Base-by-base conservation (phyloP, 2,888 invertebrate species). In the Tetragonisca angustula region DNA sequence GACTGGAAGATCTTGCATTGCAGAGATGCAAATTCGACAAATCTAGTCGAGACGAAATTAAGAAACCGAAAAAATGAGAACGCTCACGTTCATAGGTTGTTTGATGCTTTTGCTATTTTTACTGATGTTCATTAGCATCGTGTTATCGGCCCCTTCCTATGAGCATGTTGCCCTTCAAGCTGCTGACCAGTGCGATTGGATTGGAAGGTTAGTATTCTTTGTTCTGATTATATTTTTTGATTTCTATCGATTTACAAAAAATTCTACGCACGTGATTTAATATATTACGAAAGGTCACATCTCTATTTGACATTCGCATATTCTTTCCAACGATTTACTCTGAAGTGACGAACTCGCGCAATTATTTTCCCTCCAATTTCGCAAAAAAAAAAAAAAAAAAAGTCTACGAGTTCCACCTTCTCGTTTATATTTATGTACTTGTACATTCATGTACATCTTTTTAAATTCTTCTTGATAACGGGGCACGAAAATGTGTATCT, bases 181-280 rank as follows among this genome's bases (percentile, higher is more conserved):
- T 54, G 94, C 92, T 32, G 94, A 94, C 87, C 94, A 94, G 88
- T 94, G 94, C 89, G 94, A 94, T 84, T 94, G 94, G 94, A 93
- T 91, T 86, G 94, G 94, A 91, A 94, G 94, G 94, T 94, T 89
- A 89, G 93, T 94, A 83, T 81, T 71, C 72, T 19, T 50, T 71
- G 24, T 59, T 13, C 56, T 59, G n/a, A n/a, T 62, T 69, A 70
- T 49, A 36, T 75, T 65, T 49, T 50, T 65, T 32, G 0, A 24
- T 54, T 62, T 49, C 50, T 9, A 54, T 56, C 9, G 6, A 32
- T 36, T 6, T 6, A n/a, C 2, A 13, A n/a, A 36, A 43, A n/a
- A 15, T n/a, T n/a, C 15, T 59, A n/a, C 15, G 24, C 15, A 24
- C 15, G 13, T 15, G 15, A 5, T 13, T 59, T 59, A 5, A 59